Percentiles rank a stretch among this genome's conserved stretches.
These are phyloP conservation scores for Halocynthia aurantium DNA, from an alignment of 23 tunicate genomes.

Conservation along the genomic window DNA sequence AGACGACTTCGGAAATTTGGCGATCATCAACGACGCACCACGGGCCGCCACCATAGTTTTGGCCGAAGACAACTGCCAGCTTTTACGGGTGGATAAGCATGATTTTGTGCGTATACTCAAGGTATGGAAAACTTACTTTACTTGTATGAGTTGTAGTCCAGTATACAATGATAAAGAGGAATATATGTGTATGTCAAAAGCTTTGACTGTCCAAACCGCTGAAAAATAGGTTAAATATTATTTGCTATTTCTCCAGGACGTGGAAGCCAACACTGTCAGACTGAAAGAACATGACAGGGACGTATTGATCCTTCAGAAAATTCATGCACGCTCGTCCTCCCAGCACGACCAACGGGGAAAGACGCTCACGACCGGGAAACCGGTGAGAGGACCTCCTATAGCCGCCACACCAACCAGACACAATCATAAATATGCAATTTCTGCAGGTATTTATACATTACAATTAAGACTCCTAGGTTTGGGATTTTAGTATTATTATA, in stretches of 20 bases:
- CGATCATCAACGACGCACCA: constrained; percentile 78
- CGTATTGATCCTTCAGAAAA: constrained; percentile 80
- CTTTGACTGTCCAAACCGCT: background rate
- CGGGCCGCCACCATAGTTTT: constrained; percentile 75
- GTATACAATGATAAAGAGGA: background rate
- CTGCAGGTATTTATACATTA: constrained; percentile 30
- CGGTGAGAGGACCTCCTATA: constrained; percentile 5
- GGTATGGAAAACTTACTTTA: constrained; percentile 16
- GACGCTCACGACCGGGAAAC: constrained; percentile 6
- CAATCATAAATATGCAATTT: constrained; percentile 39
- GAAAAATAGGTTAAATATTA: background rate
- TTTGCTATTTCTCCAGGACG: constrained; percentile 49
- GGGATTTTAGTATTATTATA: background rate
- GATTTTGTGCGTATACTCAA: constrained; percentile 67
- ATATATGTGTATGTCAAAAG: background rate
- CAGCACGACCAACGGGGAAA: constrained; percentile 13
- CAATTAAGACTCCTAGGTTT: background rate
- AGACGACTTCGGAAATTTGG: constrained; percentile 85
- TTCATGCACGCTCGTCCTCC: constrained; percentile 22
- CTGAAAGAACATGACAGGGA: constrained; percentile 78
- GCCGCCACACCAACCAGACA: constrained; percentile 45
- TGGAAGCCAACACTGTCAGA: constrained; percentile 85
- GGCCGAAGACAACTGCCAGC: constrained; percentile 68
- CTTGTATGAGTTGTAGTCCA: background rate
- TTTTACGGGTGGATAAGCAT: constrained; percentile 64